phyloP scores from a whole-genome alignment of 2,888 invertebrate species.

The Saturnia japonica region DNA sequence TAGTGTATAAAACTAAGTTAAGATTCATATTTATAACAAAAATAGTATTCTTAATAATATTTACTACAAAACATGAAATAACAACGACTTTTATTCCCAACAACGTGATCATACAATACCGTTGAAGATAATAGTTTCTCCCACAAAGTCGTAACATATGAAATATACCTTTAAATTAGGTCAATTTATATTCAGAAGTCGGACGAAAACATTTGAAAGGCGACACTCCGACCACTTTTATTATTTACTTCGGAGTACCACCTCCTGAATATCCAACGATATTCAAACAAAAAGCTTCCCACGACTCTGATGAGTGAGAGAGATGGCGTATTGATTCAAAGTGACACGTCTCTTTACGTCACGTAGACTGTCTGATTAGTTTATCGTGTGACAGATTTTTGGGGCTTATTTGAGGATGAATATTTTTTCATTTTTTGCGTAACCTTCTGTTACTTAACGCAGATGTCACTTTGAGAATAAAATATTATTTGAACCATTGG shows the following conservation, averaged over 20 bases:
- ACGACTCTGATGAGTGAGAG: slow-evolving; percentile 22
- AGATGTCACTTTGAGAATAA: not conserved
- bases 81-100: slow-evolving; percentile 2
- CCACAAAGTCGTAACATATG: slow-evolving; percentile 20
- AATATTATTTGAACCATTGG: not conserved
- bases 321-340: slow-evolving; percentile 9
- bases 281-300: slow-evolving; percentile 41
- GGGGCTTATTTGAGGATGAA: slow-evolving; percentile 10
- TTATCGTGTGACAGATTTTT: slow-evolving; percentile 15
- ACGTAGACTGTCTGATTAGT: slow-evolving; percentile 13
- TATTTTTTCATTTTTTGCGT: slow-evolving; percentile 10
- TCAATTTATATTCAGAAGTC: slow-evolving; percentile 58
- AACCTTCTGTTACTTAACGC: not conserved
- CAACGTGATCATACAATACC: not conserved
- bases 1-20: not conserved
- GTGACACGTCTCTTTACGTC: slow-evolving; percentile 14
- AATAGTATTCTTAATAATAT: not conserved
- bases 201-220: slow-evolving; percentile 47
- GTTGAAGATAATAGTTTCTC: not conserved
- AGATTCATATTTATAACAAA: not conserved
- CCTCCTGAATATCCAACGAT: slow-evolving; percentile 47
- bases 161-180: slow-evolving; percentile 55
- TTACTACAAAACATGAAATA: not conserved
- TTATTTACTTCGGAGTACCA: slow-evolving; percentile 53
- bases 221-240: slow-evolving; percentile 52